Conservation (phyloP, 2,113 vertebrate species). For the Brienomyrus longianalis region DNA sequence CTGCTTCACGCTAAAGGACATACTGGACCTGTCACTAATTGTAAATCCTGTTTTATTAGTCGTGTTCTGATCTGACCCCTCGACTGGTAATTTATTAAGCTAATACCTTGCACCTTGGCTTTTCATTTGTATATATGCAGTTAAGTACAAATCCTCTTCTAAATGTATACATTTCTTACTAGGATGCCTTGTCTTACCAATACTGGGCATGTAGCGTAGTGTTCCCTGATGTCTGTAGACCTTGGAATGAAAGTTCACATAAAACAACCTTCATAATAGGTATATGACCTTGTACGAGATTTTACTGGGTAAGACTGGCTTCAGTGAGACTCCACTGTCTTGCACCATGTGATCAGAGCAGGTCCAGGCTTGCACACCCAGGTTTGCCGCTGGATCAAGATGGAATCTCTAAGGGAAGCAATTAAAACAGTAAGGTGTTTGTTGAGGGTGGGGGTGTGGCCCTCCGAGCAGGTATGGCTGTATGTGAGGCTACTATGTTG, state of each 20-base stretch:
- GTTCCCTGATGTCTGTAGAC: not conserved
- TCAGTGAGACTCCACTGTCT: not conserved
- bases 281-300: not conserved
- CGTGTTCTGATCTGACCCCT: not conserved
- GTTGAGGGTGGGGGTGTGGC: not conserved
- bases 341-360: not conserved
- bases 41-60: not conserved
- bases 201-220: not conserved
- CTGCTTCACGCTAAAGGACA: not conserved
- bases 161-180: not conserved
- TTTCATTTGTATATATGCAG: not conserved
- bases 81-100: not conserved
- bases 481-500: not conserved
- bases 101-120: not conserved
- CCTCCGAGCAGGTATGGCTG: not conserved
- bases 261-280: not conserved
- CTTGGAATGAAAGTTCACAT: not conserved
- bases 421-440: not conserved
- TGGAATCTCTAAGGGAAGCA: not conserved
- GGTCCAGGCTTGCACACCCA: not conserved
- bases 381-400: not conserved
- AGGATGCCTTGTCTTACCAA: not conserved
- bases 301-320: not conserved
- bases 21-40: not conserved
- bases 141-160: not conserved